Evolutionary conservation across 2,797 vertebrate genomes (phyloP).

Genomic region (Pitangus sulphuratus): DNA sequence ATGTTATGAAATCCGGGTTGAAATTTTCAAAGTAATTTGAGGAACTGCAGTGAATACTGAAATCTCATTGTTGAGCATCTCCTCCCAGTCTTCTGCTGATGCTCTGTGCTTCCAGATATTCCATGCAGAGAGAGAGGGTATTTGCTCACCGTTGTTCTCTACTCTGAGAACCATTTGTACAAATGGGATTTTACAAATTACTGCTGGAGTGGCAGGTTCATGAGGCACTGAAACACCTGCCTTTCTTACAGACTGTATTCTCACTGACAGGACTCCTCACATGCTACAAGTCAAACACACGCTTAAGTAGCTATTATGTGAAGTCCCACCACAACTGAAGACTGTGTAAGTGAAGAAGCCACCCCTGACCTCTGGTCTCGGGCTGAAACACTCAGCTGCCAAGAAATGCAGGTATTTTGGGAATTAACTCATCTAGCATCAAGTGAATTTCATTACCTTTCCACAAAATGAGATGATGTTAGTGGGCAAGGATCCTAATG

Average conservation of each 20-base stretch:
- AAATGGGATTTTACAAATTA: slow-evolving; percentile 29
- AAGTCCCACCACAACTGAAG: background rate
- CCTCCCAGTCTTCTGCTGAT: background rate
- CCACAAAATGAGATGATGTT: background rate
- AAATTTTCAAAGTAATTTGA: background rate
- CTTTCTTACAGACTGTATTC: background rate
- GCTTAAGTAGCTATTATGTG: background rate
- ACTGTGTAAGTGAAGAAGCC: background rate
- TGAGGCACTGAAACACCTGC: background rate
- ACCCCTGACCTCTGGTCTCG: background rate
- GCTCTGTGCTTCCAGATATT: background rate
- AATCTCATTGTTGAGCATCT: background rate
- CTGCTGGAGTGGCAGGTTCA: background rate
- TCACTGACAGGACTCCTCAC: background rate
- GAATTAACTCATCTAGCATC: slow-evolving; percentile 20
- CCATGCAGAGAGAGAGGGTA: background rate
- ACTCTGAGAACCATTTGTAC: background rate
- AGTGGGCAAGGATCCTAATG: background rate
- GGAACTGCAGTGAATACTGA: background rate
- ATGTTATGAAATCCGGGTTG: background rate
- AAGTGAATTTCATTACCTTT: slow-evolving; percentile 27
- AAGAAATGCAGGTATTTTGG: background rate
- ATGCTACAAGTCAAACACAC: background rate
- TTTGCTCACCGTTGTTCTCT: background rate
- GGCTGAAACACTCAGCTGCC: background rate